Conservation (phyloP, 2,113 vertebrate genomes). For the Phylloscopus trochilus region DNA sequence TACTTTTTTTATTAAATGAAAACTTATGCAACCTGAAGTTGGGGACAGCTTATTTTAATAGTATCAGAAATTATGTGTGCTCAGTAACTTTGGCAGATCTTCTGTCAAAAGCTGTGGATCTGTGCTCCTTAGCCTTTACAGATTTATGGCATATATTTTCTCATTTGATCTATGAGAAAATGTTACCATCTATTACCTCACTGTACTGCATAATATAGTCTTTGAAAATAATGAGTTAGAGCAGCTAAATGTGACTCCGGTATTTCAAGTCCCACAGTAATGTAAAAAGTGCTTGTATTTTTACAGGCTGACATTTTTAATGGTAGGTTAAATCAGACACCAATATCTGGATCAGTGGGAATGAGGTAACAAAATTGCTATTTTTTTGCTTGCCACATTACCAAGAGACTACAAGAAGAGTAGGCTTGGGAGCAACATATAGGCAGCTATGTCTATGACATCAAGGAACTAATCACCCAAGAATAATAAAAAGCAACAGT, state of each 20-base stretch:
- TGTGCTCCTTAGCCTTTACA: neutral
- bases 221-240: neutral
- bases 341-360: rapidly evolving
- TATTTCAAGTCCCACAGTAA: neutral
- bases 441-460: neutral
- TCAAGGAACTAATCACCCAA: neutral
- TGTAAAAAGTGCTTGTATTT: neutral
- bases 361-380: neutral
- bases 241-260: neutral
- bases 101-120: neutral
- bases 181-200: neutral
- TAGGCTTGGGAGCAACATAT: neutral
- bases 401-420: neutral
- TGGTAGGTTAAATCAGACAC: neutral
- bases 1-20: neutral
- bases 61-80: neutral
- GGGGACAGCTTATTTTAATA: neutral
- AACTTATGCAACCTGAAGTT: neutral
- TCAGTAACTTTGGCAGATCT: neutral
- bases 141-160: neutral
- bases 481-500: neutral
- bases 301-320: neutral
- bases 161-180: neutral
- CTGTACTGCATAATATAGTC: neutral
- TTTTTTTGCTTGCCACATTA: neutral